These are phyloP conservation scores for Tachuris rubrigastra DNA, from an alignment of 2,113 vertebrate genomes.

Conservation along the genomic window DNA sequence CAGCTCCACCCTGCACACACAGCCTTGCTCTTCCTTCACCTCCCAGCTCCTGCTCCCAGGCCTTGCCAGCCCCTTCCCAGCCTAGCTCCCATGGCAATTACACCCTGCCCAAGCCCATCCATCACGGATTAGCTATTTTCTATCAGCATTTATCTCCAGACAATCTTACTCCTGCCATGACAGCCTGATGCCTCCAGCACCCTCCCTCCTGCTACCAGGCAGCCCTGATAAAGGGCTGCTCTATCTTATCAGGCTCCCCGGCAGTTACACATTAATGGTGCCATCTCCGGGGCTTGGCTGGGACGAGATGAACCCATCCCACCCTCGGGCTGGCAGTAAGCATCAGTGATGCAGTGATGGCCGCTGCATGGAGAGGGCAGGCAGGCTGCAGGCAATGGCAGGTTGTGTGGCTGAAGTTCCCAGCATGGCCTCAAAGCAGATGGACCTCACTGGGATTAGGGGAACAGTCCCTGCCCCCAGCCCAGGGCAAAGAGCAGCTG, in stretches of 20 bases:
- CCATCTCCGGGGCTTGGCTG: not conserved
- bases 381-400: not conserved
- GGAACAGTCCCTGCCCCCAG: not conserved
- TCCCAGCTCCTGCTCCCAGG: not conserved
- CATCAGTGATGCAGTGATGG: rapidly evolving
- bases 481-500: constrained; percentile 15
- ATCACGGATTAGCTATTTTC: constrained; percentile 60
- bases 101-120: not conserved
- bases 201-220: constrained; percentile 41
- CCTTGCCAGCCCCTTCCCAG: not conserved
- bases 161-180: not conserved
- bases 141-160: constrained; percentile 39
- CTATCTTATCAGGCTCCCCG: constrained; percentile 27
- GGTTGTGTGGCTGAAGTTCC: not conserved
- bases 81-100: not conserved
- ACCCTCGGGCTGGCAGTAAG: not conserved
- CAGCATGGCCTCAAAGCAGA: not conserved
- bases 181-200: not conserved
- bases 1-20: rapidly evolving
- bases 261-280: constrained; percentile 47
- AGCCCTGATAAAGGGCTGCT: constrained; percentile 15
- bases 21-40: not conserved
- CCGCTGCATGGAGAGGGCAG: rapidly evolving
- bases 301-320: not conserved
- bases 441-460: not conserved